Evolutionary conservation across 2,113 vertebrate genomes (phyloP).

Genomic region (Neogobius melanostomus): DNA sequence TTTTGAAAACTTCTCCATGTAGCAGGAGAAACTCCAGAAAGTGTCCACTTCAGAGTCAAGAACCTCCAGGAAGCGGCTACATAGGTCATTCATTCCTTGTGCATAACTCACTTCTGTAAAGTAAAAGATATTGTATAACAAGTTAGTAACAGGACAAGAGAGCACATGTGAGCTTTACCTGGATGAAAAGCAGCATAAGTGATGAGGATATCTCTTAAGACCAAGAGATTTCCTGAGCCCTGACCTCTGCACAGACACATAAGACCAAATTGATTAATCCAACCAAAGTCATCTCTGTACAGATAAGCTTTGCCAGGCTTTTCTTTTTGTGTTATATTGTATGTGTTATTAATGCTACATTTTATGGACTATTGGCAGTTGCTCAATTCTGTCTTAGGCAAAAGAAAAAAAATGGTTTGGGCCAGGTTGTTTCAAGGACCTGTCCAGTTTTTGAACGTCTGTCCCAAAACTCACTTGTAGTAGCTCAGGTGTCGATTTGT

Average conservation of each 20-base stretch:
- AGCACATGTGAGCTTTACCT: slow-evolving; percentile 62
- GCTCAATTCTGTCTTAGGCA: not conserved
- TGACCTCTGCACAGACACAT: slow-evolving; percentile 65
- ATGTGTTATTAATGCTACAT: not conserved
- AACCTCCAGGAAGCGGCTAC: slow-evolving; percentile 81
- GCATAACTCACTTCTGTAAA: slow-evolving; percentile 80
- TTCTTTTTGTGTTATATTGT: no score
- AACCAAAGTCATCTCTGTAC: not conserved
- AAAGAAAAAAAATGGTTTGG: no score
- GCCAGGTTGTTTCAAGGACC: not conserved
- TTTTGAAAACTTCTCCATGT: slow-evolving; percentile 80
- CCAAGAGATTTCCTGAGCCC: slow-evolving; percentile 79
- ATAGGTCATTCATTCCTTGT: slow-evolving; percentile 83
- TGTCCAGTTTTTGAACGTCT: not conserved
- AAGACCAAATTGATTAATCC: not conserved
- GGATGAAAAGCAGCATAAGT: slow-evolving; percentile 84
- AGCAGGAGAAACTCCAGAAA: slow-evolving; percentile 81
- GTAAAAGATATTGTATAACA: slow-evolving; percentile 1
- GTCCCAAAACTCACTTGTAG: slow-evolving; percentile 72
- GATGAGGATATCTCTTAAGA: slow-evolving; percentile 82
- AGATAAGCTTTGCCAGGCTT: not conserved
- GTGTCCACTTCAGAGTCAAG: slow-evolving; percentile 80
- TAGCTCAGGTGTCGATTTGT: slow-evolving; percentile 77
- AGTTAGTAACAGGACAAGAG: not conserved
- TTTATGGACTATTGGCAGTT: not conserved